phyloP scores from a whole-genome alignment of 2,113 vertebrate genomes.

The Gnathonemus echidnorhynchus region DNA sequence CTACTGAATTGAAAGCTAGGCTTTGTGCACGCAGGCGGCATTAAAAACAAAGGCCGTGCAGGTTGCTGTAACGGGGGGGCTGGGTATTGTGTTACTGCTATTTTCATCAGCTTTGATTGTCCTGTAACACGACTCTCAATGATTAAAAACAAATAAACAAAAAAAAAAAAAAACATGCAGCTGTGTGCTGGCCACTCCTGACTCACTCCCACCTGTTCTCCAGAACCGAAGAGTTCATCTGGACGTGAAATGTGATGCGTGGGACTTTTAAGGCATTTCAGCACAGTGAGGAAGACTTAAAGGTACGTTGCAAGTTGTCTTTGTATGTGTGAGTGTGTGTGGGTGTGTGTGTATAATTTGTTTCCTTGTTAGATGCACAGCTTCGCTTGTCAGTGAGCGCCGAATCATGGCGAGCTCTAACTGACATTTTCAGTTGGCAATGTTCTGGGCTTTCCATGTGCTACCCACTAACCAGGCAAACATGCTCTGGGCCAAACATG shows the following conservation, averaged over 20 bases:
- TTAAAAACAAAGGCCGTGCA: not conserved
- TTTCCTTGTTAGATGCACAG: not conserved
- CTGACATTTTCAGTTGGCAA: not conserved
- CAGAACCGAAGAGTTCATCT: constrained; percentile 37
- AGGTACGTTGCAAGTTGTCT: constrained; percentile 38
- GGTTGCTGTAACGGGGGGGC: not conserved
- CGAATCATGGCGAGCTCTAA: not conserved
- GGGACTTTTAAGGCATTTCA: constrained; percentile 38
- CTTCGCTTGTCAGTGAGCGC: not conserved
- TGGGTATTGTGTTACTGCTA: not conserved
- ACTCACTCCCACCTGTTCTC: constrained; percentile 19
- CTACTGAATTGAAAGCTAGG: not conserved
- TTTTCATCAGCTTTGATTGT: not conserved
- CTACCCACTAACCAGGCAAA: not conserved
- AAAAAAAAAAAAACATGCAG: not conserved
- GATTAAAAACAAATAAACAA: not conserved
- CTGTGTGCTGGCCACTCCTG: not conserved
- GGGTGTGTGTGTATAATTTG: not conserved
- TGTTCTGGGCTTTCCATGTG: not conserved
- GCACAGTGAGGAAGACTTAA: constrained; percentile 14
- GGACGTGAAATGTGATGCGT: constrained; percentile 46
- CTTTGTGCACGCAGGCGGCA: not conserved
- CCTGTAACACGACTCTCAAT: not conserved
- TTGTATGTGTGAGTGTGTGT: not conserved
- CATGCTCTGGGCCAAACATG: not conserved